These are phyloP conservation scores for Abscondita cerata DNA, from an alignment of 2,888 invertebrate genomes.

Conservation along the genomic window DNA sequence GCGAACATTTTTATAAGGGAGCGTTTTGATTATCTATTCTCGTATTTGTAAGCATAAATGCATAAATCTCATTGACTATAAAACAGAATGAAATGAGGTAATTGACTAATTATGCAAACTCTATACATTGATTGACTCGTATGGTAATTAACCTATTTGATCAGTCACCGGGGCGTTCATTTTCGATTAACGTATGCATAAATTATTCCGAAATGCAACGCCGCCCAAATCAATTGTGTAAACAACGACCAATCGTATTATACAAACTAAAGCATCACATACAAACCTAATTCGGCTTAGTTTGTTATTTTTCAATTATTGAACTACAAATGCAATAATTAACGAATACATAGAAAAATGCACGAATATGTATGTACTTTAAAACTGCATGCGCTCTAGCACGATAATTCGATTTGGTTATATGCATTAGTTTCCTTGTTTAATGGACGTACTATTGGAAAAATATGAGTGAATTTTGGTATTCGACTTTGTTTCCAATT, in stretches of 20 bases:
- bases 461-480: constrained; percentile 12
- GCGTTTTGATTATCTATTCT: no score
- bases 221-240: constrained; percentile 21
- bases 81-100: constrained; percentile 11
- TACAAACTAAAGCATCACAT: constrained; percentile 21
- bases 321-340: background rate
- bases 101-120: constrained; percentile 18
- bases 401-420: background rate
- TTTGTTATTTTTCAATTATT: constrained; percentile 30
- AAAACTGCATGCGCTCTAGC: background rate
- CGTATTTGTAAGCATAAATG: no score
- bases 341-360: constrained; percentile 5
- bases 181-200: constrained; percentile 35
- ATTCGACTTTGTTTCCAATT: constrained; percentile 16
- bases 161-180: constrained; percentile 34
- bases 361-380: background rate
- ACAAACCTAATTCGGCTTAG: constrained; percentile 18
- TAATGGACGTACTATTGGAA: background rate
- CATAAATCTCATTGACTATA: background rate
- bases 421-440: no score
- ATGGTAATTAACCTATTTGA: constrained; percentile 35
- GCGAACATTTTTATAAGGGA: no score
- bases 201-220: constrained; percentile 32
- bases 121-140: constrained; percentile 28
- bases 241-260: constrained; percentile 27